Conservation (phyloP, 64 coral and sea anemone genomes). For the Pocillopora verrucosa region DNA sequence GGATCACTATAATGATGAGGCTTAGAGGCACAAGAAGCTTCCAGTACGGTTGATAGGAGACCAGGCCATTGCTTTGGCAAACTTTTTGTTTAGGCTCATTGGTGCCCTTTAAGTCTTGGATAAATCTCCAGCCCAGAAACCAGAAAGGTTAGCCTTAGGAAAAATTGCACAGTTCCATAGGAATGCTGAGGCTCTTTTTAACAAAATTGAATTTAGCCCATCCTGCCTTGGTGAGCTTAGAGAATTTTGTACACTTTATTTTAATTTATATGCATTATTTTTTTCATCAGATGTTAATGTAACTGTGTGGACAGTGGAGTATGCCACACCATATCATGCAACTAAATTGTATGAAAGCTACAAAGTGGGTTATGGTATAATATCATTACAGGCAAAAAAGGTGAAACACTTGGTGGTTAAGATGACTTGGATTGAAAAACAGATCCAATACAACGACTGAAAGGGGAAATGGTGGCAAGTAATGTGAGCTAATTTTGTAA, state of each 20-base stretch:
- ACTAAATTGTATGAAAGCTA: not conserved
- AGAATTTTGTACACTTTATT: too few relatives aligned
- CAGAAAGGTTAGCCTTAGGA: too few relatives aligned
- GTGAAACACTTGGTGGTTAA: slow-evolving; percentile 51
- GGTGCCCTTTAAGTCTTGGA: not conserved
- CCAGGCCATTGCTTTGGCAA: not conserved
- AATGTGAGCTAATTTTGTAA: slow-evolving; percentile 57
- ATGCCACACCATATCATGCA: slow-evolving; percentile 18
- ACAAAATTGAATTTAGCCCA: too few relatives aligned
- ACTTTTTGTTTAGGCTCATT: not conserved
- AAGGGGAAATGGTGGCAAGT: slow-evolving; percentile 60
- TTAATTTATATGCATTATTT: too few relatives aligned
- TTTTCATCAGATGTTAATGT: too few relatives aligned
- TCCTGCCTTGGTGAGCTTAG: too few relatives aligned
- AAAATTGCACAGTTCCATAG: too few relatives aligned
- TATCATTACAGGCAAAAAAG: slow-evolving; percentile 32
- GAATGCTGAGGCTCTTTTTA: too few relatives aligned
- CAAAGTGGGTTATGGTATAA: slow-evolving; percentile 16
- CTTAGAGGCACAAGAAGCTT: too few relatives aligned
- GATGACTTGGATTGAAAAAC: slow-evolving; percentile 48
- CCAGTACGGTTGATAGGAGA: not conserved
- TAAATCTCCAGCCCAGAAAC: too few relatives aligned
- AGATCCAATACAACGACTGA: slow-evolving; percentile 5
- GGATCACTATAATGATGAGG: too few relatives aligned
- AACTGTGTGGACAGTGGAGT: not conserved